Evolutionary conservation across 2,113 vertebrate species (phyloP).

Genomic region (Artemisiospiza belli): DNA sequence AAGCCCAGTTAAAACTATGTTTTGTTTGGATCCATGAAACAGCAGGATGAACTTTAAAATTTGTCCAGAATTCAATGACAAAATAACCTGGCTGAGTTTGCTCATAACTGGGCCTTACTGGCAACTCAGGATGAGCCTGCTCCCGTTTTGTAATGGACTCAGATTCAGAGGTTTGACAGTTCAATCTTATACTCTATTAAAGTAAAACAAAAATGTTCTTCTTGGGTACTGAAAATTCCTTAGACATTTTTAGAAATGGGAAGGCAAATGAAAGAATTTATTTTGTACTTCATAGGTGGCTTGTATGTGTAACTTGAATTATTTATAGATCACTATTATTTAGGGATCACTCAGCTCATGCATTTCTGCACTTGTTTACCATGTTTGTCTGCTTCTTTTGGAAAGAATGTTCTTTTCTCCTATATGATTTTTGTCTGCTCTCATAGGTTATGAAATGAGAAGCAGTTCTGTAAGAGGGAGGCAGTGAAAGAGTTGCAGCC

Average conservation of each 20-base stretch:
- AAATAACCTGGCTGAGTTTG: background rate
- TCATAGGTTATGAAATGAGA: background rate
- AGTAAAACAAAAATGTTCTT: slow-evolving; percentile 12
- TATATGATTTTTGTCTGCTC: background rate
- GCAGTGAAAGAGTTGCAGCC: background rate
- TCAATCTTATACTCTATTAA: background rate
- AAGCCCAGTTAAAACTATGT: background rate
- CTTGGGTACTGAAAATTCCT: background rate
- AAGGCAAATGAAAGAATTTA: slow-evolving; percentile 24
- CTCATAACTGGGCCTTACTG: background rate
- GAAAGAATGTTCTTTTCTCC: background rate
- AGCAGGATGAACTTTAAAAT: background rate
- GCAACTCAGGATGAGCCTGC: background rate
- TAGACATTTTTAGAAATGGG: slow-evolving; percentile 2
- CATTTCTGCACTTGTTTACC: slow-evolving; percentile 36
- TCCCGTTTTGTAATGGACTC: background rate
- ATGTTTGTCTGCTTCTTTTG: background rate
- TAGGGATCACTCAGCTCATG: slow-evolving; percentile 13
- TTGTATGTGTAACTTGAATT: slow-evolving; percentile 2
- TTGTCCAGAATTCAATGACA: background rate
- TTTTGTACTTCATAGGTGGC: slow-evolving; percentile 17
- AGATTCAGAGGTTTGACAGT: background rate
- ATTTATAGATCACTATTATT: slow-evolving; percentile 39
- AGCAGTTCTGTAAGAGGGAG: background rate
- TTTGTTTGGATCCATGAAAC: background rate